These are phyloP conservation scores for Fistularia tabacaria DNA, from an alignment of 2,797 vertebrate genomes.

Conservation along the genomic window DNA sequence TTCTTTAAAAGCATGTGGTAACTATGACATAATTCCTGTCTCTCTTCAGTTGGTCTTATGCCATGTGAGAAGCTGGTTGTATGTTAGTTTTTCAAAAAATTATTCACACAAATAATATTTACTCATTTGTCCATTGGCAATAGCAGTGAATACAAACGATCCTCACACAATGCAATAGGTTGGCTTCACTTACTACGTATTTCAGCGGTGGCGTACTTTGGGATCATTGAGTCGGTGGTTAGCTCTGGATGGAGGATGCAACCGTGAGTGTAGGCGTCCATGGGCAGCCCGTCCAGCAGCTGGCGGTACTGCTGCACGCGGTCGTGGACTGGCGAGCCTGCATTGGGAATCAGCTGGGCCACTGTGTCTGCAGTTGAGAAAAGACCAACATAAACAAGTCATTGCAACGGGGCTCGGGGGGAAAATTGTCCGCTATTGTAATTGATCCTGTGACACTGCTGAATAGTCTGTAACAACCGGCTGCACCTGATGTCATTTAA, in stretches of 20 bases:
- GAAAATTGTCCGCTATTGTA: too few species aligned
- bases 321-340: slow-evolving; percentile 79
- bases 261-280: slow-evolving; percentile 98
- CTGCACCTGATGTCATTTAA: too few species aligned
- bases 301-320: slow-evolving; percentile 94
- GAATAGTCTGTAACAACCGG: too few species aligned
- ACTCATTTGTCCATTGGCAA: too few species aligned
- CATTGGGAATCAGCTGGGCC: slow-evolving; percentile 87
- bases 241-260: slow-evolving; percentile 99
- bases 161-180: slow-evolving; percentile 7
- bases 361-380: slow-evolving; percentile 78
- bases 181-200: slow-evolving; percentile 94
- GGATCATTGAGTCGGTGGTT: slow-evolving; percentile 99
- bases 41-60: too few species aligned
- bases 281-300: slow-evolving; percentile 92
- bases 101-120: too few species aligned
- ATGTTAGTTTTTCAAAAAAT: too few species aligned
- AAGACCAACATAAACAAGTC: neutral
- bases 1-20: too few species aligned
- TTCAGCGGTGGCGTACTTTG: slow-evolving; percentile 99
- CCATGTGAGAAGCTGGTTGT: too few species aligned
- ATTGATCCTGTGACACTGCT: too few species aligned
- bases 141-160: neutral
- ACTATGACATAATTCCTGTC: too few species aligned
- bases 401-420: too few species aligned